phyloP scores from a whole-genome alignment of 2,113 vertebrate genomes.

The Tychaedon coryphoeus region DNA sequence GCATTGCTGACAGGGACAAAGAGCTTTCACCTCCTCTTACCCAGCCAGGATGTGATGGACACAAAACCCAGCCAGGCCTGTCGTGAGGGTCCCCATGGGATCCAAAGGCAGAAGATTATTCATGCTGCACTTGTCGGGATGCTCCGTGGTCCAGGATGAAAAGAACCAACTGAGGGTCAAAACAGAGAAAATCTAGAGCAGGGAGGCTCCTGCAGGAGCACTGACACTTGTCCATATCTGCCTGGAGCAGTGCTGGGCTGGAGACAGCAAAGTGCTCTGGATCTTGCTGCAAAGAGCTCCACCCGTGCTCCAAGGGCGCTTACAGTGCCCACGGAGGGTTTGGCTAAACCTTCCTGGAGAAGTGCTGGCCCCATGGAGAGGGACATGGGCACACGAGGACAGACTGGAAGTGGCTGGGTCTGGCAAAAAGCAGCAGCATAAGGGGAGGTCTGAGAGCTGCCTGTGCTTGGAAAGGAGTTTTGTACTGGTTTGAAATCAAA shows the following conservation, averaged over 20 bases:
- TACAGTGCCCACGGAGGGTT: not conserved
- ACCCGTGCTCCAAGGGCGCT: not conserved
- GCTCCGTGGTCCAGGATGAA: not conserved
- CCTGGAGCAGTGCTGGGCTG: not conserved
- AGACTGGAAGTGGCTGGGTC: not conserved
- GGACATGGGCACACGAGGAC: not conserved
- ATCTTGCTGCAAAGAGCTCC: not conserved
- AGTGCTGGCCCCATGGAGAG: not conserved
- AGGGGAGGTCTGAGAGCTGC: not conserved
- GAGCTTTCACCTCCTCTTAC: not conserved
- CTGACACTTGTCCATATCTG: not conserved
- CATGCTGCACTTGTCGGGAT: not conserved
- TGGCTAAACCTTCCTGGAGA: not conserved
- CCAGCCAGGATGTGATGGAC: not conserved
- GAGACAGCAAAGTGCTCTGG: not conserved
- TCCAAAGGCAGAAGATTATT: not conserved
- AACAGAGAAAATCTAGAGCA: not conserved
- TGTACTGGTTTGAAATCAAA: too few relatives aligned
- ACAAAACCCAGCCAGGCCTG: not conserved
- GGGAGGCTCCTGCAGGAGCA: not conserved
- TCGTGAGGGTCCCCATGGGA: not conserved
- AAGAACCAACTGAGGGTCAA: not conserved
- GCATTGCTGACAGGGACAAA: not conserved
- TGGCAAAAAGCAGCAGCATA: not conserved
- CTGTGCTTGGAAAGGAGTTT: not conserved